phyloP scores from a whole-genome alignment of 2,113 vertebrate species.

The Thinocorus orbignyianus region DNA sequence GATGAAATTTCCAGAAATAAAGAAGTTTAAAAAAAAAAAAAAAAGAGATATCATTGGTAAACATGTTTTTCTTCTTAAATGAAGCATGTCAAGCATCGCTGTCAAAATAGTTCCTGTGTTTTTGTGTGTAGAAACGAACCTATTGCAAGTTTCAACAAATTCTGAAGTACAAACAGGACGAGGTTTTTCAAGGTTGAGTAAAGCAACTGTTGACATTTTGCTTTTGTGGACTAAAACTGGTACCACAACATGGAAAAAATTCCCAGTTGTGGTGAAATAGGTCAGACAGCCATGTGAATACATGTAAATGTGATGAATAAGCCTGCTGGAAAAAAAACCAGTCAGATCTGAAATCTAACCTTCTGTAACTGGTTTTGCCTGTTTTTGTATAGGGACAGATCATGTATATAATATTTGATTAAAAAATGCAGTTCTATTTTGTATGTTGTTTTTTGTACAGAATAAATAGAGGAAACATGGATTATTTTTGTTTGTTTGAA shows the following conservation, averaged over 20 bases:
- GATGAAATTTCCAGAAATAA: not conserved
- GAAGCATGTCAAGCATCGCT: not conserved
- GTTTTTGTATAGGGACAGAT: not conserved
- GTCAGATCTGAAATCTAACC: not conserved
- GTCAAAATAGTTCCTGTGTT: conserved; percentile 12
- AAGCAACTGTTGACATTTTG: conserved; percentile 22
- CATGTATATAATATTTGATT: not conserved
- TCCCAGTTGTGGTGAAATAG: not conserved
- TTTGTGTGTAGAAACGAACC: not conserved
- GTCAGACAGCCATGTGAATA: not conserved
- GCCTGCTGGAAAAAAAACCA: not conserved
- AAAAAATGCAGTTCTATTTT: not conserved
- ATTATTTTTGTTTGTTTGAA: not conserved
- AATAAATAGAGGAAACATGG: not conserved
- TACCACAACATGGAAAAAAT: conserved; percentile 20
- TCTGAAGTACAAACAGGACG: not conserved
- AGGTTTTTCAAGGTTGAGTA: not conserved
- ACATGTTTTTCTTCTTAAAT: conserved; percentile 16
- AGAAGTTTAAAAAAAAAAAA: not conserved
- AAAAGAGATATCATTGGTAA: not conserved
- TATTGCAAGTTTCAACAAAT: not conserved
- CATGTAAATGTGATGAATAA: not conserved
- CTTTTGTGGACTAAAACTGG: not conserved
- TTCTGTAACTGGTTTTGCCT: not conserved
- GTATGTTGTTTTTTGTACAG: not conserved